phyloP scores from a whole-genome alignment of 2,113 vertebrate species.

The Pteropus alecto region DNA sequence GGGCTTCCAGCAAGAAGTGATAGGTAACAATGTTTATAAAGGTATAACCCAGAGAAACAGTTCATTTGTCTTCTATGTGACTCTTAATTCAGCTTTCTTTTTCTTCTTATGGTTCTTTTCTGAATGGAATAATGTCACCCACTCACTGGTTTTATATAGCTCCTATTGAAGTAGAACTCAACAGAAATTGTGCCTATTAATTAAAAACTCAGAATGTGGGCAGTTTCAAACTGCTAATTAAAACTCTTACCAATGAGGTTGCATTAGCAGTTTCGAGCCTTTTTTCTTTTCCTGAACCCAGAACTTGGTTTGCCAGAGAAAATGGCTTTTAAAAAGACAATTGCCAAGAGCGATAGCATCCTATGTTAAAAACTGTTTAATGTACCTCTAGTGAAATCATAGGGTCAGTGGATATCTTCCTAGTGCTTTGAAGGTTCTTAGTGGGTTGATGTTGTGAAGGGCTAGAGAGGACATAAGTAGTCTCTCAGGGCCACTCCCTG shows the following conservation, averaged over 20 bases:
- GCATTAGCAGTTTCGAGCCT: not conserved
- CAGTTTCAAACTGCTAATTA: constrained; percentile 65
- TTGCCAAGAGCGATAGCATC: not conserved
- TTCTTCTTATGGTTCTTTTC: constrained; percentile 18
- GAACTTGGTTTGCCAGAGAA: constrained; percentile 28
- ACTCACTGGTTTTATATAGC: constrained; percentile 71
- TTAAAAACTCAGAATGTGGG: constrained; percentile 68
- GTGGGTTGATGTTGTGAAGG: not conserved
- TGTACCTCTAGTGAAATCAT: not conserved
- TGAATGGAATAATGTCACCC: constrained; percentile 72
- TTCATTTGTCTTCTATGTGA: constrained; percentile 6
- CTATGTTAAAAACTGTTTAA: not conserved
- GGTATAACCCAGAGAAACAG: not conserved
- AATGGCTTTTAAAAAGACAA: not conserved
- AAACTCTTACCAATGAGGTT: constrained; percentile 49
- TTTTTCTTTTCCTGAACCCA: not conserved
- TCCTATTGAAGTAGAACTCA: constrained; percentile 48
- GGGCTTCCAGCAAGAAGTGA: not conserved
- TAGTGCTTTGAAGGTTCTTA: not conserved
- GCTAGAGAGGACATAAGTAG: not conserved
- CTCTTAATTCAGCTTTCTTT: not conserved
- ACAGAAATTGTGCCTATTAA: constrained; percentile 67
- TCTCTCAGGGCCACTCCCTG: not conserved
- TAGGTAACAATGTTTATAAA: constrained; percentile 22
- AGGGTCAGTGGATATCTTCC: fast-evolving